Percentiles rank a stretch among this genome's conserved stretches.
phyloP scores from a whole-genome alignment of 2,888 invertebrate species.

The Ormyrus thymus region DNA sequence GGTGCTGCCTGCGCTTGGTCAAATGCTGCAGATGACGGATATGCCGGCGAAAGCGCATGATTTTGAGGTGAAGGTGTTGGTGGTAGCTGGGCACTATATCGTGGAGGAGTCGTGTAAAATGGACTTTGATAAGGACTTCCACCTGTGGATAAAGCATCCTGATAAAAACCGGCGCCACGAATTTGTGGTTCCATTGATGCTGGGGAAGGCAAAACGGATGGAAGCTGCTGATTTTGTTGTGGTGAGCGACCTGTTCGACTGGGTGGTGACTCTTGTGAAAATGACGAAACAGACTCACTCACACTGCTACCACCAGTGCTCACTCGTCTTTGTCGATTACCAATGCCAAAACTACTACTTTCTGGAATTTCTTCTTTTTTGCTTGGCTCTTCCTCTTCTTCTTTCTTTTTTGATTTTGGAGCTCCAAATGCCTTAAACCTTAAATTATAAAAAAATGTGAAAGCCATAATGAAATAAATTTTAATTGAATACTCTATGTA shows the following conservation, averaged over 20 bases:
- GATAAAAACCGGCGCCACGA: slow-evolving; percentile 89
- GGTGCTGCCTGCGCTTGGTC: slow-evolving; percentile 61
- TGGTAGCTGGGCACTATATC: slow-evolving; percentile 86
- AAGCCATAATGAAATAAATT: background rate
- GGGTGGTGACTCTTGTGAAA: slow-evolving; percentile 80
- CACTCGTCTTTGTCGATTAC: slow-evolving; percentile 75
- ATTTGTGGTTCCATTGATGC: slow-evolving; percentile 86
- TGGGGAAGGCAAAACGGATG: slow-evolving; percentile 81
- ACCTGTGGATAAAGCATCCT: slow-evolving; percentile 89
- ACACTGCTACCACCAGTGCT: slow-evolving; percentile 71
- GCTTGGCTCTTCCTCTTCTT: slow-evolving; percentile 72
- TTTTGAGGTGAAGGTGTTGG: slow-evolving; percentile 80
- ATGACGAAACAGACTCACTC: slow-evolving; percentile 71
- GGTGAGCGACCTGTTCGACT: slow-evolving; percentile 75
- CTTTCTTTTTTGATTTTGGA: slow-evolving; percentile 85
- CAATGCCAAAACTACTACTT: slow-evolving; percentile 62
- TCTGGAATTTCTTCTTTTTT: slow-evolving; percentile 74
- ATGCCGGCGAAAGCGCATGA: slow-evolving; percentile 78
- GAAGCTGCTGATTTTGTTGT: slow-evolving; percentile 67
- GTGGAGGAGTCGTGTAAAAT: slow-evolving; percentile 72
- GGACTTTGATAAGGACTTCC: slow-evolving; percentile 87
- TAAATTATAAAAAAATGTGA: slow-evolving; percentile 1
- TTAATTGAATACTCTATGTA: background rate
- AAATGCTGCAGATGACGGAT: slow-evolving; percentile 76
- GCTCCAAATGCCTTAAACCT: slow-evolving; percentile 91